Evolutionary conservation across 2,797 vertebrate genomes (phyloP).

Genomic region (Hoplostethus atlanticus): DNA sequence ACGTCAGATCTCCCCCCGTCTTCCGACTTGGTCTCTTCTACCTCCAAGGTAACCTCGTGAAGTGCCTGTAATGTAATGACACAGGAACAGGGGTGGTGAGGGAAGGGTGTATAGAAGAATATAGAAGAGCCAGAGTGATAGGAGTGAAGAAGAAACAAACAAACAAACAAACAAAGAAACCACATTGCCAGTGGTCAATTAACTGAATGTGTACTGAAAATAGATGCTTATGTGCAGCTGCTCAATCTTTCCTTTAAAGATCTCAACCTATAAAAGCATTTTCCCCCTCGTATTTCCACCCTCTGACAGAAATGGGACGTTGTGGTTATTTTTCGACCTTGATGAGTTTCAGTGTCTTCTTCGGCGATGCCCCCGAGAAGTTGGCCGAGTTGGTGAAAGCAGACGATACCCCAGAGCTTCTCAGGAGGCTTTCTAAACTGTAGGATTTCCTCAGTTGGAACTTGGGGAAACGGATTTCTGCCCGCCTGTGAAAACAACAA

Average conservation of each 20-base stretch:
- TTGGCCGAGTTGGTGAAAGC: constrained; percentile 40
- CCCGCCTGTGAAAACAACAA: constrained; percentile 60
- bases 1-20: constrained; percentile 4
- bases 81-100: constrained; percentile 2
- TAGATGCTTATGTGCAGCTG: background rate
- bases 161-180: too few species aligned
- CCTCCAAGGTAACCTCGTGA: constrained; percentile 46
- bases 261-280: background rate
- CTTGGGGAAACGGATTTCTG: constrained; percentile 59
- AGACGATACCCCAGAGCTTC: constrained; percentile 27
- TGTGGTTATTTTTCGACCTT: constrained; percentile 24
- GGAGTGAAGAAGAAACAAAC: background rate
- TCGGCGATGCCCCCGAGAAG: constrained; percentile 24
- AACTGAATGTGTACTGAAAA: background rate
- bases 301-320: background rate
- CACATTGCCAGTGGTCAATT: too few species aligned
- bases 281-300: background rate
- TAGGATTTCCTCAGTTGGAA: constrained; percentile 50
- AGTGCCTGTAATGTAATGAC: constrained; percentile 14
- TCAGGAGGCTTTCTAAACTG: constrained; percentile 39
- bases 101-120: background rate
- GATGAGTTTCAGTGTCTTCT: constrained; percentile 18
- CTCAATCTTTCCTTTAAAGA: background rate
- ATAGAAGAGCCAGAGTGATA: background rate
- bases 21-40: constrained; percentile 42